A percentile compares a stretch with the other conserved stretches of the same genome.
Evolutionary conservation across 2,888 invertebrate genomes (phyloP).

Genomic region (Cantharis flavilabris): DNA sequence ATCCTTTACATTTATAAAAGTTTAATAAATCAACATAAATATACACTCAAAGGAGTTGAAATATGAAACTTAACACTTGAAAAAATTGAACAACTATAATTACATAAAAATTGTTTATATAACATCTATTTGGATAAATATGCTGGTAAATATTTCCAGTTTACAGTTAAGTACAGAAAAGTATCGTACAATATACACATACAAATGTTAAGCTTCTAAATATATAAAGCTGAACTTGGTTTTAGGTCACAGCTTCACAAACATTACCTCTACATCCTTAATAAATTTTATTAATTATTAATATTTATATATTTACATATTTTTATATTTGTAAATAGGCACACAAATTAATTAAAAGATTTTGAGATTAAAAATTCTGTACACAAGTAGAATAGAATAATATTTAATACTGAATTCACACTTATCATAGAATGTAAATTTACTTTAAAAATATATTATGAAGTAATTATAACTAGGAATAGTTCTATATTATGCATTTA

Average conservation of each 20-base stretch:
- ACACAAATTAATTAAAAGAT: conserved; percentile 23
- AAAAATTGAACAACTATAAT: neutral
- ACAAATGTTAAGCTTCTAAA: conserved; percentile 8
- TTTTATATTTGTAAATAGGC: conserved; percentile 22
- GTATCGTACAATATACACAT: neutral
- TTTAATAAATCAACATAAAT: neutral
- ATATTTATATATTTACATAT: conserved; percentile 15
- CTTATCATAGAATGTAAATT: neutral
- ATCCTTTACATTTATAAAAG: neutral
- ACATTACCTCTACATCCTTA: conserved; percentile 15
- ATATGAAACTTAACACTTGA: neutral
- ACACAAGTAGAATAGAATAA: conserved; percentile 5
- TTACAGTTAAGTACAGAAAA: neutral
- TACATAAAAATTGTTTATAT: neutral
- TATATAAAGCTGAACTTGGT: conserved; percentile 14
- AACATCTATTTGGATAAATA: neutral
- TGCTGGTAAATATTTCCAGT: neutral
- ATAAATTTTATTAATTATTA: conserved; percentile 8
- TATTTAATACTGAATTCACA: neutral
- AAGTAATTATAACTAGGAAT: too few species aligned
- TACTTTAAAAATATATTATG: neutral
- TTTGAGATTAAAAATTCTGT: conserved; percentile 11
- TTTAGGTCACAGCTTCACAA: conserved; percentile 28
- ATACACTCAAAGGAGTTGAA: neutral
- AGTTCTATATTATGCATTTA: too few species aligned